A percentile compares a stretch with the other conserved stretches of the same genome.
These are phyloP conservation scores for Stramonita haemastoma DNA, from an alignment of 2,888 invertebrate genomes.

Conservation along the genomic window DNA sequence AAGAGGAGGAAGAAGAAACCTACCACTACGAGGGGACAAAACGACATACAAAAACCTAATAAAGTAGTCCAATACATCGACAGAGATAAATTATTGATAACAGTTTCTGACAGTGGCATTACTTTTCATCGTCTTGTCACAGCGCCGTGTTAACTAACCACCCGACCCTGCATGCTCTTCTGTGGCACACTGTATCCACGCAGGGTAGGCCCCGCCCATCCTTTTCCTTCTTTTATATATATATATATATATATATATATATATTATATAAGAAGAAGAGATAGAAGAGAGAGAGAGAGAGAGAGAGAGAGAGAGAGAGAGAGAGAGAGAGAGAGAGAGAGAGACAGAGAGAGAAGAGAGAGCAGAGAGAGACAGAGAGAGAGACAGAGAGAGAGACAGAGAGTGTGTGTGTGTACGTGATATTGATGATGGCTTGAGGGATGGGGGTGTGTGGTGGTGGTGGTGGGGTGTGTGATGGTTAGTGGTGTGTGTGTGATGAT, in stretches of 20 bases:
- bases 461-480: too few species aligned
- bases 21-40: background rate
- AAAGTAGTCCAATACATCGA: background rate
- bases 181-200: background rate
- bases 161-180: background rate
- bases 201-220: background rate
- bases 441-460: too few species aligned
- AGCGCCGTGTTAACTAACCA: background rate
- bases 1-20: background rate
- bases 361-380: constrained; percentile 30
- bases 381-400: constrained; percentile 25
- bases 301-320: constrained; percentile 35
- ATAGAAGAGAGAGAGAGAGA: background rate
- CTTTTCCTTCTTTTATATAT: background rate
- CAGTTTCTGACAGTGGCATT: background rate
- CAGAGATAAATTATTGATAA: background rate
- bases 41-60: background rate
- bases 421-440: too few species aligned
- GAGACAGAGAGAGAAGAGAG: background rate
- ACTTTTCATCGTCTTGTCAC: background rate
- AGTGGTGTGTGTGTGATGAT: too few species aligned
- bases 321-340: background rate
- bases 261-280: background rate
- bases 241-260: background rate
- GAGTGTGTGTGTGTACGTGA: background rate